Conservation (phyloP, 2,888 invertebrate genomes). For the Xestia sexstrigata region DNA sequence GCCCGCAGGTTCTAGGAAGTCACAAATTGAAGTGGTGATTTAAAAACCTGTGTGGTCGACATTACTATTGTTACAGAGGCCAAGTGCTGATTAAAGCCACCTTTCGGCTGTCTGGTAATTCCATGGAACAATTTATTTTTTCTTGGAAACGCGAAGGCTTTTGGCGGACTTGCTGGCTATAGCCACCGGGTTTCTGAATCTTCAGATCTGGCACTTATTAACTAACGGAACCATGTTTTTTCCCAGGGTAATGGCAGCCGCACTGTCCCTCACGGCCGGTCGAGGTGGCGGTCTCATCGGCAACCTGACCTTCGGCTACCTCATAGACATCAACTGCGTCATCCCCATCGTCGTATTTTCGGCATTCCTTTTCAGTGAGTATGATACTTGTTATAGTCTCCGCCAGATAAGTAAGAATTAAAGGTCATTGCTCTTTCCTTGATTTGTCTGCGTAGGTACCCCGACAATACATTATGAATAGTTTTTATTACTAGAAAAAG, state of each 20-base stretch:
- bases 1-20: no score
- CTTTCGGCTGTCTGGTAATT: background rate
- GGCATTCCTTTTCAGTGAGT: conserved; percentile 94
- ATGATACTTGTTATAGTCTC: conserved; percentile 24
- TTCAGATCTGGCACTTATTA: background rate
- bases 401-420: no score
- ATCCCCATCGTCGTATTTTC: conserved; percentile 94
- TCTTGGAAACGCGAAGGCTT: background rate
- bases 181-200: background rate
- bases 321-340: conserved; percentile 95
- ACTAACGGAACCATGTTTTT: conserved; percentile 11
- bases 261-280: conserved; percentile 94
- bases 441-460: no score
- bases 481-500: no score
- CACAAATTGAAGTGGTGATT: background rate
- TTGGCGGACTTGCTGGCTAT: background rate
- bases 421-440: no score
- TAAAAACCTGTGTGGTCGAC: background rate
- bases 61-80: background rate
- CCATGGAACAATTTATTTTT: background rate
- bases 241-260: conserved; percentile 95
- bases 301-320: conserved; percentile 94
- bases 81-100: background rate
- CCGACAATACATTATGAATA: no score
- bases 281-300: conserved; percentile 94